phyloP scores from a whole-genome alignment of 1,140 invertebrate genomes.

The Protaetia brevitarsis region DNA sequence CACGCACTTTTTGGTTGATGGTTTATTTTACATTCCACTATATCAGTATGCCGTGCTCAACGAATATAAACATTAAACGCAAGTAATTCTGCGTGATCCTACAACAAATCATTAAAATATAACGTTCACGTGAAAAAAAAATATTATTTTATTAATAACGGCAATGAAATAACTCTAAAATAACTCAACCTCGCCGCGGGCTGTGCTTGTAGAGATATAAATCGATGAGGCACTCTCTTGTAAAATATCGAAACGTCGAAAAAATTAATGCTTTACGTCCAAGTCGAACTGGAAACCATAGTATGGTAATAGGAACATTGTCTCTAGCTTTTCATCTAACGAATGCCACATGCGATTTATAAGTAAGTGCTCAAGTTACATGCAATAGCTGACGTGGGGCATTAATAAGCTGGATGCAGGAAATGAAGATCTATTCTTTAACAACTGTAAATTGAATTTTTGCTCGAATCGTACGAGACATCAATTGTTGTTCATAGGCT shows the following conservation, averaged over 20 bases:
- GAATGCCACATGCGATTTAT: background rate
- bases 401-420: background rate
- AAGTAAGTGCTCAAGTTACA: constrained; percentile 1
- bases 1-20: no score
- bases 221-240: background rate
- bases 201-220: background rate
- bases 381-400: background rate
- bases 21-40: no score
- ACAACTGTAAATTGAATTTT: constrained; percentile 3
- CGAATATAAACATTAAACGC: no score
- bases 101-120: no score
- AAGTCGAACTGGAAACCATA: background rate
- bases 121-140: no score
- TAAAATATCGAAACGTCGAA: background rate
- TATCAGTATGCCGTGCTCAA: no score
- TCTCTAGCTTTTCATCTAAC: background rate
- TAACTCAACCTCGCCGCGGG: no score
- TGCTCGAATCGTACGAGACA: background rate
- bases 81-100: no score
- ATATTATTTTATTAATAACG: no score
- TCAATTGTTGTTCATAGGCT: no score
- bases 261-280: background rate
- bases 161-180: no score
- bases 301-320: constrained; percentile 16
- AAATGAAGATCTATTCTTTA: constrained; percentile 5